A percentile compares a stretch with the other conserved stretches of the same genome.
phyloP scores from a whole-genome alignment of 1,140 invertebrate species.

The Aphidius ervi region DNA sequence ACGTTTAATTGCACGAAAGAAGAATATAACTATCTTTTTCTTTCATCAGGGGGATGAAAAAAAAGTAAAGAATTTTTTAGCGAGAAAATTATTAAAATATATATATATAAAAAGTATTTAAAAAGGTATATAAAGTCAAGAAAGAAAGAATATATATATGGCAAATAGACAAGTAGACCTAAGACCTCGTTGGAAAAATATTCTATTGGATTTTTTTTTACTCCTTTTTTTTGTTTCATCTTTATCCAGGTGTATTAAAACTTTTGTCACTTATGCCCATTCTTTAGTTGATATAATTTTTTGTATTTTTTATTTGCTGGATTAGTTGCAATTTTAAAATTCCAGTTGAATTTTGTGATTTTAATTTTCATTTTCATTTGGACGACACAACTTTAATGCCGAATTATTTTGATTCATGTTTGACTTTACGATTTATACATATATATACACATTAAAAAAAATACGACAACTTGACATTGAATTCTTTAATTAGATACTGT shows the following conservation, averaged over 20 bases:
- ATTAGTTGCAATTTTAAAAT: no score
- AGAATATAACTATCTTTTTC: slow-evolving; percentile 8
- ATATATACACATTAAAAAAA: no score
- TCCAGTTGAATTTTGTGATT: neutral
- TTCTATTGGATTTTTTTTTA: slow-evolving; percentile 11
- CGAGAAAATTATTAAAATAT: no score
- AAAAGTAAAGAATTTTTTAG: neutral
- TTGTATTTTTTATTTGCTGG: no score
- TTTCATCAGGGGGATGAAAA: neutral
- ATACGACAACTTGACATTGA: slow-evolving; percentile 25
- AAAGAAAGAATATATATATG: slow-evolving; percentile 1
- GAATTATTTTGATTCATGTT: slow-evolving; percentile 14
- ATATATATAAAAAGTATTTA: neutral
- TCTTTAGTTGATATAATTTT: no score
- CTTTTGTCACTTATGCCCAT: slow-evolving; percentile 15
- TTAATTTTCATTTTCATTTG: slow-evolving; percentile 1
- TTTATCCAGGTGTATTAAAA: slow-evolving; percentile 20
- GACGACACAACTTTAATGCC: neutral
- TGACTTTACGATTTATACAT: neutral
- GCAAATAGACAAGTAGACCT: slow-evolving; percentile 4
- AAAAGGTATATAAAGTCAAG: slow-evolving; percentile 11
- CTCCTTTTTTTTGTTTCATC: neutral
- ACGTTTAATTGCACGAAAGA: slow-evolving; percentile 30
- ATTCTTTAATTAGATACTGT: slow-evolving; percentile 32
- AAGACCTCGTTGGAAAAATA: slow-evolving; percentile 24